Conservation (phyloP, 2,113 vertebrate species). For the Callipepla squamata region DNA sequence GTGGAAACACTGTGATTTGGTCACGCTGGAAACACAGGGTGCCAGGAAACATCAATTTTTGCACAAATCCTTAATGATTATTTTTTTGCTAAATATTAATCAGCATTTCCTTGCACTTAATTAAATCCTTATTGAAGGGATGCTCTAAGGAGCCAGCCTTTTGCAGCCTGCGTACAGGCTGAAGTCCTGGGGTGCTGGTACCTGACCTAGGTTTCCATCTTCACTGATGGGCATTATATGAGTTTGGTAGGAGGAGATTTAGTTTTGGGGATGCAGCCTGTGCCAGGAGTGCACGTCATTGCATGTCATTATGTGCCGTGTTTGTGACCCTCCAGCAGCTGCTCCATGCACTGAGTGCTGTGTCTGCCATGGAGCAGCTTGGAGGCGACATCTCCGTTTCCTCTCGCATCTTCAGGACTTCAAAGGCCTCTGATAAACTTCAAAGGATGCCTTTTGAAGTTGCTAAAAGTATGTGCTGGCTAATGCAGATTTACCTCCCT, state of each 20-base stretch:
- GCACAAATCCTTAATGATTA: background rate
- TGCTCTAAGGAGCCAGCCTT: background rate
- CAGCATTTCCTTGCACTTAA: background rate
- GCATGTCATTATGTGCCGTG: background rate
- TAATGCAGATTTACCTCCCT: background rate
- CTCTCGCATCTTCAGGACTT: background rate
- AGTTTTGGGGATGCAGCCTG: background rate
- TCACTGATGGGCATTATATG: accelerated
- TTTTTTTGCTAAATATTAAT: background rate
- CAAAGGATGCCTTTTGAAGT: conserved; percentile 59
- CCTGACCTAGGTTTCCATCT: background rate
- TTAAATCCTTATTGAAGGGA: background rate
- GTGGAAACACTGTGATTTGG: background rate
- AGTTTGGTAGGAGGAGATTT: background rate
- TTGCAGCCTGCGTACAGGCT: background rate
- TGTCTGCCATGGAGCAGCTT: background rate
- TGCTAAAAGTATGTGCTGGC: background rate
- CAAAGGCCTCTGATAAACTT: conserved; percentile 22
- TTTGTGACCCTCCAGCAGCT: accelerated
- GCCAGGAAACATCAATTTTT: background rate
- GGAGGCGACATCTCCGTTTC: background rate
- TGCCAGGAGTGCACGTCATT: background rate
- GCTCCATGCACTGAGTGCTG: accelerated
- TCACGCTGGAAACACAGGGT: accelerated
- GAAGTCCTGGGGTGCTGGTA: background rate